phyloP scores from a whole-genome alignment of 2,113 vertebrate genomes.

The Antechinus stuartii region DNA sequence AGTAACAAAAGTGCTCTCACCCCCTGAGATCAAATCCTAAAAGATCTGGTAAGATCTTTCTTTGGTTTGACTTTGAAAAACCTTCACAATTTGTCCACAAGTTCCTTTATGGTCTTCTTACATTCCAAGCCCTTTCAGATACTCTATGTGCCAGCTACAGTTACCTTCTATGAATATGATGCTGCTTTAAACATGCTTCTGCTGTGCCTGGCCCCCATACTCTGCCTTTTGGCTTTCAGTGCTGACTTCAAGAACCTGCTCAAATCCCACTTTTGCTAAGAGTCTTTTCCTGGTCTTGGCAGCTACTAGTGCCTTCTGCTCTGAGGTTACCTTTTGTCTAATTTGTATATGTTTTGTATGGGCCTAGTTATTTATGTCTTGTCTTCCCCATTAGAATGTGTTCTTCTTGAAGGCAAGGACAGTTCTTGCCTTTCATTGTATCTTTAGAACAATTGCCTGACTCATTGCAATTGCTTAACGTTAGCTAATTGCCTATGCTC shows the following conservation, averaged over 20 bases:
- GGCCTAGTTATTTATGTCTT: neutral
- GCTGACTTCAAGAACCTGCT: neutral
- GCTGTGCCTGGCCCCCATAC: neutral
- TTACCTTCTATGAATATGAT: neutral
- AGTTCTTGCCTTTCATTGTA: neutral
- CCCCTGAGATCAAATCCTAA: neutral
- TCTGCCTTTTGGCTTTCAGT: neutral
- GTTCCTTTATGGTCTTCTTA: neutral
- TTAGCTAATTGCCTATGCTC: neutral
- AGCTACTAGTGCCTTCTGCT: too few species aligned
- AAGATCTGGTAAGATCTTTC: neutral
- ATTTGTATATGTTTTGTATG: neutral
- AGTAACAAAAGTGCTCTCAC: neutral
- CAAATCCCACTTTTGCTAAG: neutral
- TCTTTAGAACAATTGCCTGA: neutral
- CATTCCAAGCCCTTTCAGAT: neutral
- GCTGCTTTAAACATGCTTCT: neutral
- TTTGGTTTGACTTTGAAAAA: neutral
- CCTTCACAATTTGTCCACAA: neutral
- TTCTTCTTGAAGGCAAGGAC: neutral
- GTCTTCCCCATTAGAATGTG: neutral
- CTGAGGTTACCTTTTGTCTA: neutral
- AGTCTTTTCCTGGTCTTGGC: neutral
- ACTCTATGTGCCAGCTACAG: neutral
- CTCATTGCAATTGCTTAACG: neutral